Base-by-base conservation (phyloP, 2,113 vertebrate genomes). In the Cochlearius cochlearius region DNA sequence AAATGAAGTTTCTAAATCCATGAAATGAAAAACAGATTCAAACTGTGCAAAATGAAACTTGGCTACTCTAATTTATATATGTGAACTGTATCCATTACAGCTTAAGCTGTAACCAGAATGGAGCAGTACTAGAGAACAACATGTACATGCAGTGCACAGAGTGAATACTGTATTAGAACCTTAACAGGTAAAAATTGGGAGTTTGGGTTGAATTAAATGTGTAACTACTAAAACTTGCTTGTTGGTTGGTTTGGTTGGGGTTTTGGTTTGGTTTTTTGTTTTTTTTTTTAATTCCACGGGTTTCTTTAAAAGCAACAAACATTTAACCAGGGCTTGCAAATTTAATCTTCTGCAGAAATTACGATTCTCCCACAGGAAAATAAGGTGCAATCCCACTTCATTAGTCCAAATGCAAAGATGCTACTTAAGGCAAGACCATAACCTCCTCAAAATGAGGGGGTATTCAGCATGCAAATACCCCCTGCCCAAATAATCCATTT, bases 21-120 rank as follows among this genome's bases (percentile, higher is more conserved):
- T 25, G 4, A 95, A 94, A 92, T 25, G 34, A 90, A 94, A 95
- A 90, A 11, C 77, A 62, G 43, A 59, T 27, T 72, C n/a, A 50
- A 79, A 69, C 26, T 19, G 39, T 0, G 1, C 15, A 71, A 91
- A 78, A 64, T 4, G 21, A 80, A 94, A 79, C 41, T 26, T 38
- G 59, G 66, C 17, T 87, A n/a, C 41, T 87, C 34, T 25, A 25
- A 56, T 75, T 75, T 25, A 39, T 55, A 4, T 14, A 52, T 4
- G 12, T 39, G 16, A 52, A 62, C 7, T 49, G 21, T 18, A 72
- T 15, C 34, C 39, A 22, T 9, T 59, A 62, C 25, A 72, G 56
- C 27, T 81, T 66, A 29, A 62, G 50, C 50, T 92, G 72, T 25
- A 86, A 74, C 21, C 43, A 71, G 47, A 88, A 67, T 3, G 22